Evolutionary conservation across 2,797 vertebrate species (phyloP).

Genomic region (Cheirogaleus major): DNA sequence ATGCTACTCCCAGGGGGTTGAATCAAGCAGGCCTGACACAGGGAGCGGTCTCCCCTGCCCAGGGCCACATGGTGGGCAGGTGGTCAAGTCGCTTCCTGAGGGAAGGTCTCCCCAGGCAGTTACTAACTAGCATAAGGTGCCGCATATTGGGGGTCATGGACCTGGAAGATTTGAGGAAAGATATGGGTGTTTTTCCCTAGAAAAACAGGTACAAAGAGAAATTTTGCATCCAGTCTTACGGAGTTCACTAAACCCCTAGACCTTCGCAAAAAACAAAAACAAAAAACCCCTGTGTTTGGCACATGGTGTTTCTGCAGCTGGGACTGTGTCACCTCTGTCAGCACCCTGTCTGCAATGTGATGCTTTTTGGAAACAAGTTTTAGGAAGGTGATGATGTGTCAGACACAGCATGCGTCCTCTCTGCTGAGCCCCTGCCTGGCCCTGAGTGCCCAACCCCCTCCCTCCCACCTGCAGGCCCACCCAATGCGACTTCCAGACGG

Average conservation of each 20-base stretch:
- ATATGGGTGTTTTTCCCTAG: neutral
- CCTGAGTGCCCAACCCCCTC: neutral
- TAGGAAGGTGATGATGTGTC: neutral
- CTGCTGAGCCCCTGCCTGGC: neutral
- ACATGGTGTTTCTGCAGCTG: neutral
- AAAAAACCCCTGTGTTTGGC: neutral
- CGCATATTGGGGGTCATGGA: neutral
- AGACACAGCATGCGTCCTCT: accelerated
- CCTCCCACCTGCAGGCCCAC: neutral
- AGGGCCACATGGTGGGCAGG: accelerated
- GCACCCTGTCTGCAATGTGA: neutral
- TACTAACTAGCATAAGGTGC: neutral
- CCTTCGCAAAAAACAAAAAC: neutral
- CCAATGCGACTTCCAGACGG: neutral
- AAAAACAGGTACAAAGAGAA: neutral
- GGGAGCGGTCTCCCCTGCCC: too few species aligned
- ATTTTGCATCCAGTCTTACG: neutral
- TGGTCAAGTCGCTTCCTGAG: neutral
- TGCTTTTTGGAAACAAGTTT: neutral
- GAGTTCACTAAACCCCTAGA: neutral
- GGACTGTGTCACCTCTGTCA: neutral
- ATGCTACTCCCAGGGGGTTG: accelerated
- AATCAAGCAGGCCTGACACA: neutral
- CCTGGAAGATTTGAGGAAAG: neutral
- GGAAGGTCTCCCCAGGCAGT: neutral